A percentile compares a stretch with the other conserved stretches of the same genome.
Evolutionary conservation across 2,113 vertebrate genomes (phyloP).

Genomic region (Phalacrocorax carbo): DNA sequence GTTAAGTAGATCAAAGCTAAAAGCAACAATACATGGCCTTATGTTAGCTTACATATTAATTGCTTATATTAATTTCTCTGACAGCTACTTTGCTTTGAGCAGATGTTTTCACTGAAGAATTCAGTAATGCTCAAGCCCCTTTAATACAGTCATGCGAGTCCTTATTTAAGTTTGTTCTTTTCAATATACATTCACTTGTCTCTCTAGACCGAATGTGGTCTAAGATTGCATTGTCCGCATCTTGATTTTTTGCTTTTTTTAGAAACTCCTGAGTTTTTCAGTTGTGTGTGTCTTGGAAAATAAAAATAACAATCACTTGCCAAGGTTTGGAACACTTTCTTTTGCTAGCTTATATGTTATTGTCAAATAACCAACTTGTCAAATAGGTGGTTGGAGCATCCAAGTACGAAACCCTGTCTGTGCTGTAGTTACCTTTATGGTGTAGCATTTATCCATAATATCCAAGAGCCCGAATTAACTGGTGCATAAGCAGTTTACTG

Average conservation of each 20-base stretch:
- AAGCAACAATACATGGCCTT: not conserved
- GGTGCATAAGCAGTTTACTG: not conserved
- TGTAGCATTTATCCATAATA: not conserved
- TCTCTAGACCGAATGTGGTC: not conserved
- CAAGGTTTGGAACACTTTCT: not conserved
- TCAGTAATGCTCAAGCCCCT: not conserved
- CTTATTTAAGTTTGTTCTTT: not conserved
- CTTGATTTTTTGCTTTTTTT: not conserved
- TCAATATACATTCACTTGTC: not conserved
- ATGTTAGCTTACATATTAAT: not conserved
- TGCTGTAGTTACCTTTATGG: not conserved
- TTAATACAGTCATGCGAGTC: not conserved
- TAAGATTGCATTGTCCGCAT: not conserved
- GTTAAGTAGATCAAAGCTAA: not conserved
- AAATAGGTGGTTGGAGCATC: not conserved
- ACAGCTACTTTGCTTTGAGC: not conserved
- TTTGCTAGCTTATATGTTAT: not conserved
- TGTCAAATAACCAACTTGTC: not conserved
- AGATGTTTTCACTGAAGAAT: not conserved
- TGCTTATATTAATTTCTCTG: not conserved
- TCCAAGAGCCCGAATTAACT: no score
- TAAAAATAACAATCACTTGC: not conserved
- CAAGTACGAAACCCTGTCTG: not conserved
- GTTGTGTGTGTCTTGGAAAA: no score
- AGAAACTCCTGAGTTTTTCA: no score